Evolutionary conservation across 2,888 invertebrate species (phyloP).

Genomic region (Leucophenga maculata): DNA sequence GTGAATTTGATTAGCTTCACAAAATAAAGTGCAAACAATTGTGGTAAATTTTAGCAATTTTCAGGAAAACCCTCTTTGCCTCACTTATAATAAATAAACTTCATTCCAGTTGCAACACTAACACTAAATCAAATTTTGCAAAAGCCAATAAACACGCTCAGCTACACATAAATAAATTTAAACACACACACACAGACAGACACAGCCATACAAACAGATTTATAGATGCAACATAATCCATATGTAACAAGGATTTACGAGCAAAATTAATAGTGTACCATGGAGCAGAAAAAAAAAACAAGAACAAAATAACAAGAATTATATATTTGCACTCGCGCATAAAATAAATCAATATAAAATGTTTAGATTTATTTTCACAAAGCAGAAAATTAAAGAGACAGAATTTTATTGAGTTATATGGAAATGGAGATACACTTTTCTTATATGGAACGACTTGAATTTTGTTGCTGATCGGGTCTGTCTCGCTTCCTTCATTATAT

Average conservation of each 20-base stretch:
- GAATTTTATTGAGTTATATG: too few species aligned
- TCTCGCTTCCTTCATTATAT: too few species aligned
- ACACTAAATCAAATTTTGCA: not conserved
- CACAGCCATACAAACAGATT: not conserved
- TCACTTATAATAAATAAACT: too few species aligned
- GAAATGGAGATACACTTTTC: too few species aligned
- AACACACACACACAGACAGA: not conserved
- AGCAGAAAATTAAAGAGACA: too few species aligned
- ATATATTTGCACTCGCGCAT: too few species aligned
- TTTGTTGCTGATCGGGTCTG: too few species aligned
- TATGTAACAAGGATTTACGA: slow-evolving; percentile 21
- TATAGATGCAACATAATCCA: slow-evolving; percentile 7
- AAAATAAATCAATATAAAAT: too few species aligned
- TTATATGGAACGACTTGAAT: too few species aligned
- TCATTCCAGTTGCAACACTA: not conserved
- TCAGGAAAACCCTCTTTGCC: not conserved
- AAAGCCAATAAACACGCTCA: slow-evolving; percentile 11
- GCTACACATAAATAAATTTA: not conserved
- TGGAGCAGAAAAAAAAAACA: too few species aligned
- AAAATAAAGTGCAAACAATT: slow-evolving; percentile 12
- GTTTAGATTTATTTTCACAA: too few species aligned
- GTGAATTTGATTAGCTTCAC: slow-evolving; percentile 21
- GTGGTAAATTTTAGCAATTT: slow-evolving; percentile 18
- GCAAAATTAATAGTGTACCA: slow-evolving; percentile 10
- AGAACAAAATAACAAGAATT: too few species aligned